A percentile compares a stretch with the other conserved stretches of the same genome.
phyloP scores from a whole-genome alignment of 1,140 invertebrate species.

The Acyrthosiphon pisum region DNA sequence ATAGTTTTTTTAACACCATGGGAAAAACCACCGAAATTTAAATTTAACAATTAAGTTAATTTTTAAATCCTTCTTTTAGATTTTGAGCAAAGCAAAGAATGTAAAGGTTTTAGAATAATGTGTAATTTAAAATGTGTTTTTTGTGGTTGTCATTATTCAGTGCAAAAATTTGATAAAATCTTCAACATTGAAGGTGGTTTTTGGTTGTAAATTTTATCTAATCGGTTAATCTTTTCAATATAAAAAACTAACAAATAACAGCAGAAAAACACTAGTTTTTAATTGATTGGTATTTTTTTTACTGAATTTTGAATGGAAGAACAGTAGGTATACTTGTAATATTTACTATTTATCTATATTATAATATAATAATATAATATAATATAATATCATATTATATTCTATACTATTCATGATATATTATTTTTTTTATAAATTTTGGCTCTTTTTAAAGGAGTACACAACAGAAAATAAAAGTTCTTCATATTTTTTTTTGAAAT shows the following conservation, averaged over 20 bases:
- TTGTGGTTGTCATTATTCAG: background rate
- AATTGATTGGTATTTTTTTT: background rate
- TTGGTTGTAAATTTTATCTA: background rate
- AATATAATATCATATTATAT: too few relatives aligned
- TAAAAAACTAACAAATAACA: too few relatives aligned
- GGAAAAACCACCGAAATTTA: too few relatives aligned
- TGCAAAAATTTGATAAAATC: background rate
- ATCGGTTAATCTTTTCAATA: background rate
- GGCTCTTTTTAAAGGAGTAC: too few relatives aligned
- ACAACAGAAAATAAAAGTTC: too few relatives aligned
- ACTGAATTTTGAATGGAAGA: background rate
- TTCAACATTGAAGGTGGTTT: background rate
- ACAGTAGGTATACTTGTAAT: background rate
- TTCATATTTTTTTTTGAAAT: too few relatives aligned
- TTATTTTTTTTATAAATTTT: too few relatives aligned
- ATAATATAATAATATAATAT: too few relatives aligned
- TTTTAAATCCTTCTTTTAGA: background rate
- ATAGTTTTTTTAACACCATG: too few relatives aligned
- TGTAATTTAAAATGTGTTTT: background rate
- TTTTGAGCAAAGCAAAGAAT: background rate
- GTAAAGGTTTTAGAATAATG: background rate
- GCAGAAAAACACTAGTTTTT: background rate
- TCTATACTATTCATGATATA: too few relatives aligned
- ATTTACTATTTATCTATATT: background rate
- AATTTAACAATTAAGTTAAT: background rate